Percentiles rank a stretch among this genome's conserved stretches.
These are phyloP conservation scores for Carlito syrichta DNA, from an alignment of 2,113 vertebrate species.

Conservation along the genomic window DNA sequence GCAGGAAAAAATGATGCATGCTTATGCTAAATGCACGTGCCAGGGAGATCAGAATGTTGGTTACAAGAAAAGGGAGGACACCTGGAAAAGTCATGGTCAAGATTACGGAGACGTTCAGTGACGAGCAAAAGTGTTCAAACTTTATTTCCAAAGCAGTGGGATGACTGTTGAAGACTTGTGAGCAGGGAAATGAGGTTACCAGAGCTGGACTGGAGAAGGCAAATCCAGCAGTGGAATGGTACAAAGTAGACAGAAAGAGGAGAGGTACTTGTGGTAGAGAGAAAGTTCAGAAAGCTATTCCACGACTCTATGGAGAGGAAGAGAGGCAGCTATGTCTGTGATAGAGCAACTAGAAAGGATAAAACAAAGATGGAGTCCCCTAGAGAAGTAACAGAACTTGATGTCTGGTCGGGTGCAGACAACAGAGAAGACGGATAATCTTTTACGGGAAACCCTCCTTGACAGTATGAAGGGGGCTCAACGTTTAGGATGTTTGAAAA, in stretches of 20 bases:
- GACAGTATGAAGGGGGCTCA: neutral
- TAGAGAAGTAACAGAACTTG: neutral
- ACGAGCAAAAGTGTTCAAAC: neutral
- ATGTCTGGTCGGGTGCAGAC: neutral
- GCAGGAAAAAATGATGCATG: neutral
- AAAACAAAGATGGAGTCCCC: neutral
- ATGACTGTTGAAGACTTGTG: neutral
- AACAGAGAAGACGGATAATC: neutral
- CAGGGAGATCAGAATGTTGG: neutral
- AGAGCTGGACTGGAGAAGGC: neutral
- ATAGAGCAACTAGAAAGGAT: neutral
- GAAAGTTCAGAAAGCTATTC: neutral
- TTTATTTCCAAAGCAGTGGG: neutral
- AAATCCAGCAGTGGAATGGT: neutral
- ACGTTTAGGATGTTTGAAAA: neutral
- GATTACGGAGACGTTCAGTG: neutral
- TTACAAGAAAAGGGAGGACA: neutral
- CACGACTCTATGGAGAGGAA: neutral
- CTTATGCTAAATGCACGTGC: neutral
- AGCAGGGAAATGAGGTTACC: neutral
- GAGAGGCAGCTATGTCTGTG: neutral
- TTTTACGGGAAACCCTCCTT: neutral
- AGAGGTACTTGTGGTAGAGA: neutral
- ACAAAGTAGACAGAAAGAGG: neutral
- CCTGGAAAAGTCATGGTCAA: neutral